phyloP scores from a whole-genome alignment of 2,113 vertebrate species.

The Mustela lutreola region DNA sequence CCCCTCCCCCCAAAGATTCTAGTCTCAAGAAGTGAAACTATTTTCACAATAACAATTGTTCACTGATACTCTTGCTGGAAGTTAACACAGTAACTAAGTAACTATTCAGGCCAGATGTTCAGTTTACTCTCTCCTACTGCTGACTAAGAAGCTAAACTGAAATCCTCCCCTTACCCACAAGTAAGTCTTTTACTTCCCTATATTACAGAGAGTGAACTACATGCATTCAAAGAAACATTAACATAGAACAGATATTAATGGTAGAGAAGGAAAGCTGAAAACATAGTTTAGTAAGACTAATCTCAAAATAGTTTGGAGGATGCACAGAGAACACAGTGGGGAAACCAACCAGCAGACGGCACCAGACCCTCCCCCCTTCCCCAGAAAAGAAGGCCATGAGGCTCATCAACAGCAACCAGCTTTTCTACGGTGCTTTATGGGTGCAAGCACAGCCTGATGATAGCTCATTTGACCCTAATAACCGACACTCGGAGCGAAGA shows the following conservation, averaged over 20 bases:
- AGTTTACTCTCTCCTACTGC: not conserved
- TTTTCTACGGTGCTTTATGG: not conserved
- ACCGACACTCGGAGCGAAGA: not conserved
- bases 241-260: fast-evolving
- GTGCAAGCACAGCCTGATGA: not conserved
- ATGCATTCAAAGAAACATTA: not conserved
- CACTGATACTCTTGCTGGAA: not conserved
- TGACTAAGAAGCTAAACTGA: not conserved
- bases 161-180: not conserved
- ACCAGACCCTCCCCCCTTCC: too few relatives aligned
- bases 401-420: not conserved
- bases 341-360: not conserved
- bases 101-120: not conserved
- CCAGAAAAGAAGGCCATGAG: not conserved
- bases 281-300: not conserved
- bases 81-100: not conserved
- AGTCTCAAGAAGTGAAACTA: not conserved
- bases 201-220: not conserved
- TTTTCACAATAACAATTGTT: not conserved
- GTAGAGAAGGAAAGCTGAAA: not conserved
- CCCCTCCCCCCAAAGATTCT: not conserved
- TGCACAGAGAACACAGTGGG: fast-evolving
- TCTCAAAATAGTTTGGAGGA: not conserved
- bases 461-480: not conserved
- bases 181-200: not conserved